phyloP scores from a whole-genome alignment of 1,140 invertebrate species.

The Brachionus koreanus region DNA sequence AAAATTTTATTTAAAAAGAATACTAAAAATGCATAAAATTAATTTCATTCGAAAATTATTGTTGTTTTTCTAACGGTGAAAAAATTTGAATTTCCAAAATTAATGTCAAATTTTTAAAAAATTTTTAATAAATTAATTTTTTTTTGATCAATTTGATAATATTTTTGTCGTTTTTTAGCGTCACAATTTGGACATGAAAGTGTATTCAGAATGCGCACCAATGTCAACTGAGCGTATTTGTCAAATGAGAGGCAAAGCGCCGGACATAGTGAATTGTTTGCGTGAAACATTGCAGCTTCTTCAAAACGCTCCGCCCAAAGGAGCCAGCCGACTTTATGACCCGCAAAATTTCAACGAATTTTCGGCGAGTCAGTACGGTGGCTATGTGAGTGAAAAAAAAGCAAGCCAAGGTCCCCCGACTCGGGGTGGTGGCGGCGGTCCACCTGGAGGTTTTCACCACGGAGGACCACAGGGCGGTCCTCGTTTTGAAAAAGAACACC shows the following conservation, averaged over 20 bases:
- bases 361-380: conserved; percentile 86
- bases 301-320: conserved; percentile 75
- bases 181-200: conserved; percentile 68
- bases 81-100: no score
- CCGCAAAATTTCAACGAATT: conserved; percentile 89
- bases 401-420: neutral
- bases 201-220: conserved; percentile 88
- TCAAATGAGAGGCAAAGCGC: conserved; percentile 76
- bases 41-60: no score
- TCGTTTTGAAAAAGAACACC: neutral
- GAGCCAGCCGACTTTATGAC: conserved; percentile 82
- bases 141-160: no score
- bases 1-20: no score
- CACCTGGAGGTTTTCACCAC: neutral
- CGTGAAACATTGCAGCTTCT: conserved; percentile 79
- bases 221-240: conserved; percentile 91
- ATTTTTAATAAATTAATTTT: no score
- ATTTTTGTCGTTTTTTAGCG: no score
- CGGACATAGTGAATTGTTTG: conserved; percentile 77
- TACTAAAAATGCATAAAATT: no score
- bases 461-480: neutral
- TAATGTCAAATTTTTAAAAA: no score
- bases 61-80: no score
- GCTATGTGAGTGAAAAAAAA: conserved; percentile 53
- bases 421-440: neutral